phyloP scores from a whole-genome alignment of 2,113 vertebrate genomes.

The Mobula hypostoma region DNA sequence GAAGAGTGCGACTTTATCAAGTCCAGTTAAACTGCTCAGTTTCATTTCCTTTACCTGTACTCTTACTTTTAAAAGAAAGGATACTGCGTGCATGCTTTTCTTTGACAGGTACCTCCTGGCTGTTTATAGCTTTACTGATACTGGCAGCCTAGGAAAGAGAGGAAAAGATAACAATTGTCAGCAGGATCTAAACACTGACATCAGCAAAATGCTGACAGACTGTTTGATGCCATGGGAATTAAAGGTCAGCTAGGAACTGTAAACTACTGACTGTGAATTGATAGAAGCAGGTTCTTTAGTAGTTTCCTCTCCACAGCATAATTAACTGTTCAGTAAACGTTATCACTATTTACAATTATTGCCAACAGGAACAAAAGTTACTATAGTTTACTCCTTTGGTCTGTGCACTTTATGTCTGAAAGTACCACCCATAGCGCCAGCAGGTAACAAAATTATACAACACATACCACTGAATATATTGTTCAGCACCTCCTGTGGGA shows the following conservation, averaged over 20 bases:
- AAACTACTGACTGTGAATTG: not conserved
- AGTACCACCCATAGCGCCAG: not conserved
- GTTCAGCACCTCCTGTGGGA: not conserved
- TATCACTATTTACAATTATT: not conserved
- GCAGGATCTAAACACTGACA: not conserved
- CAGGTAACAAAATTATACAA: not conserved
- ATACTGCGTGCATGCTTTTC: conserved; percentile 97
- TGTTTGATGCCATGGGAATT: not conserved
- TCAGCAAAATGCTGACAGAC: not conserved
- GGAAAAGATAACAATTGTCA: not conserved
- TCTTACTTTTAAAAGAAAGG: conserved; percentile 54
- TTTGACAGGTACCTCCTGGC: conserved; percentile 81
- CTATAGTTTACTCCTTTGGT: not conserved
- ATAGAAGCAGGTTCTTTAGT: not conserved
- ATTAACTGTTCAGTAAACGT: not conserved
- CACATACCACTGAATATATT: not conserved
- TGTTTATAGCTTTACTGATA: conserved; percentile 95
- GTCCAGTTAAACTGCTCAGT: not conserved
- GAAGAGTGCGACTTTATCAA: not conserved
- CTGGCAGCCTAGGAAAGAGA: conserved; percentile 71
- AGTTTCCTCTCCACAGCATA: not conserved
- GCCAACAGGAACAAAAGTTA: not conserved
- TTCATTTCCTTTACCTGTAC: not conserved
- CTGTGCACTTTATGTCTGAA: not conserved
- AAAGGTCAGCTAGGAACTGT: not conserved